Evolutionary conservation across 2,888 invertebrate species (phyloP), one percentile per base, ranked within the genome.

Genomic region (Argyra leucocephala): DNA sequence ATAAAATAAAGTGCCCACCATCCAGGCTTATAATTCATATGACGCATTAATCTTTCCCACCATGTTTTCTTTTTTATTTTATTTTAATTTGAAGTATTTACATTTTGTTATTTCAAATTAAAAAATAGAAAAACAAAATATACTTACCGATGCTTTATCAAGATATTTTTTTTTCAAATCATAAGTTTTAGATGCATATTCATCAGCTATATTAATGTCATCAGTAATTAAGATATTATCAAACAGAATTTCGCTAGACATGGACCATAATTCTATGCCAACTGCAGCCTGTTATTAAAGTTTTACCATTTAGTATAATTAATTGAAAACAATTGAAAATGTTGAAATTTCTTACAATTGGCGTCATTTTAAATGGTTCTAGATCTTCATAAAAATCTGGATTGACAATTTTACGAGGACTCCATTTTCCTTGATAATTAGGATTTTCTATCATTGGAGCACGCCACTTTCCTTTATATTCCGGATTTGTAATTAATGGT

Each of bases 251-350:
- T 88, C 85, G 68, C 92, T 90, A 0, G 95, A 93, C 95, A 99
- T 98, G 6, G 98, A 96, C 99, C 99, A 99, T 69, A 99, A 82
- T 80, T 99, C 99, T 77, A 99, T 88, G 22, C 98, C 99, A 65
- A 99, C 83, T 22, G 97, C 96, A 75, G 86, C 84, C 96, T 96
- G n/a, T n/a, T n/a, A 75, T 22, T 48, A 48, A 18, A 48, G 12
- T 1, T 48, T 37, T 37, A 9, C 26, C 7, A 6, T 26, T 26
- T 26, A 6, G 26, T 26, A 26, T 9, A 26, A 26, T 26, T 26
- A 26, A 26, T 26, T 26, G 9, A 31, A 31, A 31, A 10, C 12
- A 31, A 31, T 10, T 2, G 31, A 31, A 31, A 10, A 31, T 31
- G 12, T 31, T 31, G 7, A 31, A 31, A 31, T n/a, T n/a, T 69